Percentiles rank a stretch among this genome's conserved stretches.
These are phyloP conservation scores for Cataglyphis livida DNA, from an alignment of 2,888 invertebrate genomes.

Conservation along the genomic window DNA sequence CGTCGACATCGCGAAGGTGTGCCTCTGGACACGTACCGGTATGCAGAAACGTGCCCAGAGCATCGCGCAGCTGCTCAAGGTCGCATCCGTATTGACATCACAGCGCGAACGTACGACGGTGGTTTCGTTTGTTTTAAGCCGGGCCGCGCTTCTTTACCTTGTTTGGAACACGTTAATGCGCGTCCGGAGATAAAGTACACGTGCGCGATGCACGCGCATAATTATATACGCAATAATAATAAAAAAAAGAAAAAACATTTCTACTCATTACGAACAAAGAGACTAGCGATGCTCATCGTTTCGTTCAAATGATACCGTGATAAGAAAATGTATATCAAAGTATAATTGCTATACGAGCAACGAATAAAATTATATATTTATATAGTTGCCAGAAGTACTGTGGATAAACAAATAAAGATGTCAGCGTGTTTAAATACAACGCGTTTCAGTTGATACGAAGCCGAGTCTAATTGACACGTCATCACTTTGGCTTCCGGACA, in stretches of 20 bases:
- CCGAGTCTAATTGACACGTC: background rate
- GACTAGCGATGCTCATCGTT: too few species aligned
- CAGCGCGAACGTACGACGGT: conserved; percentile 67
- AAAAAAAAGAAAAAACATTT: background rate
- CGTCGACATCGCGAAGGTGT: conserved; percentile 43
- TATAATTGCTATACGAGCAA: background rate
- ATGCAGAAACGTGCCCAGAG: conserved; percentile 79
- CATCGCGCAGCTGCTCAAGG: conserved; percentile 77
- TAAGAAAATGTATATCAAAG: too few species aligned
- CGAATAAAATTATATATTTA: background rate
- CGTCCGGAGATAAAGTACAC: conserved; percentile 54
- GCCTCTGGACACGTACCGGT: conserved; percentile 71
- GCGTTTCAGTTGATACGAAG: background rate
- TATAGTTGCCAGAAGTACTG: background rate
- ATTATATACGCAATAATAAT: conserved; percentile 8
- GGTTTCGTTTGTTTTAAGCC: conserved; percentile 72
- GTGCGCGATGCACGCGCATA: conserved; percentile 22
- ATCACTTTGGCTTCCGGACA: background rate
- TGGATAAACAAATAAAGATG: background rate
- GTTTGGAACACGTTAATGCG: conserved; percentile 56
- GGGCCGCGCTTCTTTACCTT: conserved; percentile 50
- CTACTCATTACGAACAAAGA: background rate
- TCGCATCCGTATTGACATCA: conserved; percentile 80
- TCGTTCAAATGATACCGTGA: too few species aligned
- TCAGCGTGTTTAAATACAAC: background rate